These are phyloP conservation scores for Isotomurus palustris DNA, from an alignment of 2,888 invertebrate genomes.

Conservation along the genomic window DNA sequence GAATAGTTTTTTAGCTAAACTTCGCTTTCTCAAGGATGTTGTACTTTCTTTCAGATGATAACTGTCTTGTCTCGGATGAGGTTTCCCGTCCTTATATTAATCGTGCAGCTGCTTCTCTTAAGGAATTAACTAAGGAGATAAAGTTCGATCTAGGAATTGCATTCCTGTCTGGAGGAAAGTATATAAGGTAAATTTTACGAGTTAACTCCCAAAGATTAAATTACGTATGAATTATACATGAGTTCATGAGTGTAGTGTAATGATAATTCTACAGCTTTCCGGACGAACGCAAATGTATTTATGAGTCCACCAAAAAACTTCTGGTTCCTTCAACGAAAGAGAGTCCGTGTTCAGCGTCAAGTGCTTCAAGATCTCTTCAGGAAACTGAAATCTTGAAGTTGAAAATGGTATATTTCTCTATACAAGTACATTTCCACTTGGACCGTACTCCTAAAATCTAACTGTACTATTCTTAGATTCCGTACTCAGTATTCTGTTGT, in stretches of 20 bases:
- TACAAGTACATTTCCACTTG: conserved; percentile 1
- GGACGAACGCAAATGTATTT: conserved; percentile 25
- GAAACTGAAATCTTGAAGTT: conserved; percentile 6
- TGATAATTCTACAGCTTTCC: conserved; percentile 31
- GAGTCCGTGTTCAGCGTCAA: conserved; percentile 9
- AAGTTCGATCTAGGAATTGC: too few species aligned
- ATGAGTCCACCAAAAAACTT: conserved; percentile 21
- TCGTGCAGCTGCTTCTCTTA: too few species aligned
- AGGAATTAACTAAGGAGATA: too few species aligned
- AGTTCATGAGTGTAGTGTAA: too few species aligned
- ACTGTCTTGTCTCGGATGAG: too few species aligned
- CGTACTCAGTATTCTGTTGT: conserved; percentile 42
- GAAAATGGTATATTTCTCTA: conserved; percentile 17
- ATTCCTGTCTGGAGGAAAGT: too few species aligned
- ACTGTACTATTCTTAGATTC: conserved; percentile 25
- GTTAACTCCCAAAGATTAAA: too few species aligned
- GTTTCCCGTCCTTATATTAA: too few species aligned
- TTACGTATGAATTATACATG: not conserved
- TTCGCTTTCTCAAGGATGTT: too few species aligned
- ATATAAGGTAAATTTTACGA: too few species aligned
- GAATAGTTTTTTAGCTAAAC: too few species aligned
- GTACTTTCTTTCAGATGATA: too few species aligned
- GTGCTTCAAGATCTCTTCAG: not conserved
- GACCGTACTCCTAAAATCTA: conserved; percentile 2
- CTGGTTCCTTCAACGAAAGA: conserved; percentile 17